Evolutionary conservation across 2,888 invertebrate genomes (phyloP).

Genomic region (Entomobrya proxima): DNA sequence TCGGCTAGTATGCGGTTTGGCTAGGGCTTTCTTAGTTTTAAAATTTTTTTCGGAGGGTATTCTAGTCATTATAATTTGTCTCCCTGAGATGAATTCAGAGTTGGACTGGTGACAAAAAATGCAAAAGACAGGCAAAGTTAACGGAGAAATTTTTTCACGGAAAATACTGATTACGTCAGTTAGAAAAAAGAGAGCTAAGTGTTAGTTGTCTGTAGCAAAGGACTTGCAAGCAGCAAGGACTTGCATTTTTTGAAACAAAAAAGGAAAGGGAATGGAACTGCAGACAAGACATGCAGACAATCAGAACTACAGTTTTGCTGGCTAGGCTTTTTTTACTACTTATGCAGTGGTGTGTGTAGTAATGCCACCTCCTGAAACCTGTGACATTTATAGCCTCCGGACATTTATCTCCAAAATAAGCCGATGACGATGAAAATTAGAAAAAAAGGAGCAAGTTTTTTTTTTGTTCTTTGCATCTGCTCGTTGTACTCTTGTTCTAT

Average conservation of each 20-base stretch:
- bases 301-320: neutral
- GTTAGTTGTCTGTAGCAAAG: neutral
- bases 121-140: neutral
- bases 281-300: neutral
- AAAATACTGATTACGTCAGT: neutral
- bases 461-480: neutral
- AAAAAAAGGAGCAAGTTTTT: slow-evolving; percentile 24
- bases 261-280: neutral
- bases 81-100: neutral
- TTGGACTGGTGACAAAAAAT: slow-evolving; percentile 28
- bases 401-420: slow-evolving; percentile 48
- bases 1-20: neutral
- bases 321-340: too few relatives aligned
- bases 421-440: slow-evolving; percentile 6
- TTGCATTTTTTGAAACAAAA: neutral
- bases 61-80: slow-evolving; percentile 31
- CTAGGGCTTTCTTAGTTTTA: neutral
- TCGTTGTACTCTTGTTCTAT: neutral
- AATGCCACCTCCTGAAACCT: neutral
- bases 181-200: neutral
- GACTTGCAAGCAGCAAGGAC: neutral
- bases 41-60: neutral
- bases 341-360: neutral
- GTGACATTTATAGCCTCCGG: slow-evolving; percentile 31
- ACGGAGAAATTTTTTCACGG: neutral